Percentiles rank a stretch among this genome's conserved stretches.
Conservation (phyloP, 2,888 invertebrate genomes). For the Acheta domesticus region DNA sequence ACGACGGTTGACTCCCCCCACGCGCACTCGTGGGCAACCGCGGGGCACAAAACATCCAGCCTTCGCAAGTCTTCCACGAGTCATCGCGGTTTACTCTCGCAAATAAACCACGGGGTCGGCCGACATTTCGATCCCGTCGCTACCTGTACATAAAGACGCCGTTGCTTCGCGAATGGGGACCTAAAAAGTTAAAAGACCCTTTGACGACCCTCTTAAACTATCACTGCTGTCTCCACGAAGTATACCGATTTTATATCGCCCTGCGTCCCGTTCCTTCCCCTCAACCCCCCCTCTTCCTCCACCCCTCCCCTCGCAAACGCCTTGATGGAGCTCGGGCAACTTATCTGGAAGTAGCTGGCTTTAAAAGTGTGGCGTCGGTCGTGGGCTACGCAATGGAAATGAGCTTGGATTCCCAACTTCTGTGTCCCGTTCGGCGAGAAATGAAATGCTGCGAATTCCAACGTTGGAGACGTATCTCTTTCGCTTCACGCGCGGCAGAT, state of each 20-base stretch:
- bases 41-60: background rate
- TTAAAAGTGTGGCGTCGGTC: background rate
- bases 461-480: background rate
- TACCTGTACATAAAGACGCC: slow-evolving; percentile 4
- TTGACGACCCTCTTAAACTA: background rate
- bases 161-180: background rate
- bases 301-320: background rate
- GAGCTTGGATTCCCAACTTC: slow-evolving; percentile 4
- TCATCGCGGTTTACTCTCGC: background rate
- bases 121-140: background rate
- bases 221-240: slow-evolving; percentile 5
- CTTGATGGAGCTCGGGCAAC: background rate
- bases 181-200: background rate
- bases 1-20: too few species aligned
- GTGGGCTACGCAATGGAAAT: background rate
- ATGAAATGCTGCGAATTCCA: background rate
- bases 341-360: background rate
- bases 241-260: background rate
- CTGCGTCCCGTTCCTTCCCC: background rate
- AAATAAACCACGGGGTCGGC: background rate
- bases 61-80: background rate
- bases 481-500: slow-evolving; percentile 5
- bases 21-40: background rate
- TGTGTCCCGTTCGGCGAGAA: background rate
- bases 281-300: too few species aligned